Evolutionary conservation across 2,797 vertebrate genomes (phyloP), one percentile per base, ranked within the genome.

Genomic region (Coreius guichenoti): DNA sequence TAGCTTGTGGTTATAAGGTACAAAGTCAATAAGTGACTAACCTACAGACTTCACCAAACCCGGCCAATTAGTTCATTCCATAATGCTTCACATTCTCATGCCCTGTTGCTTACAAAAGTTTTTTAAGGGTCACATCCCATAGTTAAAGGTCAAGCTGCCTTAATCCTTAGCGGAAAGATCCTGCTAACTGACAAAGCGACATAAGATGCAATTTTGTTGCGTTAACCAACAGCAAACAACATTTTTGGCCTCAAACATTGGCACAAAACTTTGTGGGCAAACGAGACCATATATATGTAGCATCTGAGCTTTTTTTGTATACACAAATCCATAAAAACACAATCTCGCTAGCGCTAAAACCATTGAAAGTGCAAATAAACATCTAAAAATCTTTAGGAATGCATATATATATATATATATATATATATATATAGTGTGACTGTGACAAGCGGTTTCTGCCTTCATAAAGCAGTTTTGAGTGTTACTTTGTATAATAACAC

Each of bases 81-180:
- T 26, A 21, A 58, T n/a, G 78, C 69, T 81, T 81, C 54, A 39
- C 72, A 69, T 87, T 88, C 76, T 61, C 70, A 79, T 82, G 73
- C 54, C 19, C 58, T 14, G 67, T 61, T 29, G 58, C 76, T 84
- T 85, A 80, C 75, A 56, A 73, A 88, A 36, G 75, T 63, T 61
- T 83, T 85, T 86, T 87, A 80, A 75, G 87, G 86, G 87, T 89
- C 90, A 87, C 67, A 21, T 80, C 84, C 81, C 49, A 29, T 58
- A 86, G 82, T 86, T 86, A 85, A 80, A 87, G 84, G 65, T 89
- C 76, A 89, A 86, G 23, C 74, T 80, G 70, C n/a, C 36, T 56
- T 72, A 65, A 88, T 81, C 84, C 79, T 39, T 21, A n/a, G 74
- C 29, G 75, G 68, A 83, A n/a, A 85, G 63, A 79, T 68, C 67